Percentiles rank a stretch among this genome's conserved stretches.
phyloP scores from a whole-genome alignment of 2,113 vertebrate species.

The Chionodraco myersi region DNA sequence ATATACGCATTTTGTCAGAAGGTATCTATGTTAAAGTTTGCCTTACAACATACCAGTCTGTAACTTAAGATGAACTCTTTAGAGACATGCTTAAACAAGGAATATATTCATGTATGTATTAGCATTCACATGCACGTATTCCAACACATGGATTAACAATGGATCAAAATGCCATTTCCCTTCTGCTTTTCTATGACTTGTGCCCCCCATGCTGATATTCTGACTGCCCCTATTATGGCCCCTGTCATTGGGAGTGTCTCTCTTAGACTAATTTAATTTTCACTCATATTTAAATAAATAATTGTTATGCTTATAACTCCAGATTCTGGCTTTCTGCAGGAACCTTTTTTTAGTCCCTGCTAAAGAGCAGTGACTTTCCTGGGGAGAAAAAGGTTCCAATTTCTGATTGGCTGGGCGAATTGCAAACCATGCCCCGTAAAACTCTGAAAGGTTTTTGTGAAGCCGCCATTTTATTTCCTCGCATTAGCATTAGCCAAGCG shows the following conservation, averaged over 20 bases:
- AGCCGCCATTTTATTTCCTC: too few relatives aligned
- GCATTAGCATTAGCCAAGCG: too few relatives aligned
- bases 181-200: conserved; percentile 45
- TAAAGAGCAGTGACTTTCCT: too few relatives aligned
- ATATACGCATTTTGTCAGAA: background rate
- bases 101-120: conserved; percentile 5
- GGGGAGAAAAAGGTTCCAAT: too few relatives aligned
- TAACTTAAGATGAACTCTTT: background rate
- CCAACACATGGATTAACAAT: conserved; percentile 32
- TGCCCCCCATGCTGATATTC: conserved; percentile 66
- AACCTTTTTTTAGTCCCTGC: too few relatives aligned
- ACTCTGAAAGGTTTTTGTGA: too few relatives aligned
- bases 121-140: conserved; percentile 49
- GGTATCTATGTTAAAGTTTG: conserved; percentile 1
- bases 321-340: conserved; percentile 38
- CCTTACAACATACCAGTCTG: conserved; percentile 3
- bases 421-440: too few relatives aligned
- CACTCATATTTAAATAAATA: conserved; percentile 93
- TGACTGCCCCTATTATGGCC: conserved; percentile 78
- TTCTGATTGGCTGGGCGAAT: too few relatives aligned
- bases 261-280: conserved; percentile 85
- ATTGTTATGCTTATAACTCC: conserved; percentile 84
- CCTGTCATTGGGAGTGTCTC: conserved; percentile 82
- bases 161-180: conserved; percentile 55
- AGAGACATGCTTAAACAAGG: conserved; percentile 31